These are phyloP conservation scores for Cyprinodon brontotheroides DNA, from an alignment of 2,113 vertebrate species.

Conservation along the genomic window DNA sequence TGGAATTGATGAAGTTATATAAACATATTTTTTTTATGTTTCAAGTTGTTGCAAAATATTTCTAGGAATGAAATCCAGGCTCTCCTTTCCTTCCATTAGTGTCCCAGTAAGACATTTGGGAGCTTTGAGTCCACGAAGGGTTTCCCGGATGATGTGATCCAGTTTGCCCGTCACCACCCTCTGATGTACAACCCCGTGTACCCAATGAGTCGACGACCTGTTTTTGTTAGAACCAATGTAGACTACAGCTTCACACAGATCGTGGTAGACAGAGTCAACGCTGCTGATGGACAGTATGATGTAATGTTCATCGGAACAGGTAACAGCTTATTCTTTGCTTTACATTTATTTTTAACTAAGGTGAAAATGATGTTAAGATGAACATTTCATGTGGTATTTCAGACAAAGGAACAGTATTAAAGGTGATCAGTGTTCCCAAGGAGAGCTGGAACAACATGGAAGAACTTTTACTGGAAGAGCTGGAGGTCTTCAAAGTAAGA, in stretches of 20 bases:
- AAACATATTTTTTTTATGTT: background rate
- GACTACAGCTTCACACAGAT: conserved; percentile 93
- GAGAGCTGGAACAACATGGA: conserved; percentile 87
- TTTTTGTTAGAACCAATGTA: conserved; percentile 86
- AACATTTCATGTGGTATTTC: conserved; percentile 18
- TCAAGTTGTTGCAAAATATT: background rate
- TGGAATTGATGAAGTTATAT: background rate
- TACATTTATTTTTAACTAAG: background rate
- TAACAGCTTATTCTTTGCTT: conserved; percentile 24
- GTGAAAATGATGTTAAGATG: background rate
- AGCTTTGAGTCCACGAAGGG: conserved; percentile 96
- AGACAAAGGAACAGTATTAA: conserved; percentile 92
- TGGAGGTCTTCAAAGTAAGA: conserved; percentile 93
- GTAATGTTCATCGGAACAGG: conserved; percentile 99
- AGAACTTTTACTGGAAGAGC: conserved; percentile 91
- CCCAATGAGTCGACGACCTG: conserved; percentile 85
- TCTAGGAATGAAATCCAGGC: background rate
- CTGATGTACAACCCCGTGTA: conserved; percentile 93
- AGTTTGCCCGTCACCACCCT: conserved; percentile 96
- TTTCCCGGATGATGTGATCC: conserved; percentile 95
- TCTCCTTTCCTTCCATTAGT: conserved; percentile 75
- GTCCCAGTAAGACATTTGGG: conserved; percentile 97
- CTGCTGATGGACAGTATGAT: conserved; percentile 92
- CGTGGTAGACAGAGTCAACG: conserved; percentile 86
- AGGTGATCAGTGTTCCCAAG: conserved; percentile 93